A percentile compares a stretch with the other conserved stretches of the same genome.
These are phyloP conservation scores for Odontomachus brunneus DNA, from an alignment of 1,140 invertebrate genomes.

Conservation along the genomic window DNA sequence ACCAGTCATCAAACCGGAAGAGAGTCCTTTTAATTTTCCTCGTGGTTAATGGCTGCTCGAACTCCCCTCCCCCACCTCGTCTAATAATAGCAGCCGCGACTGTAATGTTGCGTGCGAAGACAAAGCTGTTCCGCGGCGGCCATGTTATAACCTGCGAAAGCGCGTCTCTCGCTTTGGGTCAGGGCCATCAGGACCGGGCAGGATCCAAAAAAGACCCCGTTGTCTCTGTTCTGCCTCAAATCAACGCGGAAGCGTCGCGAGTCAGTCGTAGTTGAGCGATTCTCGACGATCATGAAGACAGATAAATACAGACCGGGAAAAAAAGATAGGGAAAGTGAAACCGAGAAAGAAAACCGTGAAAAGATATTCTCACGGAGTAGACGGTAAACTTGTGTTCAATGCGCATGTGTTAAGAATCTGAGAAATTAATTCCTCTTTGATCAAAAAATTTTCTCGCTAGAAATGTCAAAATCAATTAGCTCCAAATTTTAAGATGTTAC, in stretches of 20 bases:
- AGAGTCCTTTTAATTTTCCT: constrained; percentile 8
- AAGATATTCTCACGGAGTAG: not conserved
- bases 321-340: not conserved
- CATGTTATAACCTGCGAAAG: constrained; percentile 50
- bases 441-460: not conserved
- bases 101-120: constrained; percentile 39
- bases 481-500: not conserved
- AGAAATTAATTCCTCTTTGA: not conserved
- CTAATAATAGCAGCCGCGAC: not conserved
- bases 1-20: not conserved
- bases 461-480: not conserved
- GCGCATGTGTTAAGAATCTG: not conserved
- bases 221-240: constrained; percentile 34
- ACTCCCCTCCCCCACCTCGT: too few relatives aligned
- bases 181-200: constrained; percentile 51
- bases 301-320: not conserved
- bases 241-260: constrained; percentile 35
- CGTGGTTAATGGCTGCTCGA: too few relatives aligned
- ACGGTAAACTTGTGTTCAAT: not conserved
- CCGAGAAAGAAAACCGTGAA: constrained; percentile 12
- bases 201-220: constrained; percentile 39
- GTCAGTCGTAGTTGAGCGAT: constrained; percentile 21
- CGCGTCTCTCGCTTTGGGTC: constrained; percentile 50
- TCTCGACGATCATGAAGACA: not conserved
- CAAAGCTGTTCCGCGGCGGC: constrained; percentile 29